These are phyloP conservation scores for Carettochelys insculpta DNA, from an alignment of 2,113 vertebrate species.

Conservation along the genomic window DNA sequence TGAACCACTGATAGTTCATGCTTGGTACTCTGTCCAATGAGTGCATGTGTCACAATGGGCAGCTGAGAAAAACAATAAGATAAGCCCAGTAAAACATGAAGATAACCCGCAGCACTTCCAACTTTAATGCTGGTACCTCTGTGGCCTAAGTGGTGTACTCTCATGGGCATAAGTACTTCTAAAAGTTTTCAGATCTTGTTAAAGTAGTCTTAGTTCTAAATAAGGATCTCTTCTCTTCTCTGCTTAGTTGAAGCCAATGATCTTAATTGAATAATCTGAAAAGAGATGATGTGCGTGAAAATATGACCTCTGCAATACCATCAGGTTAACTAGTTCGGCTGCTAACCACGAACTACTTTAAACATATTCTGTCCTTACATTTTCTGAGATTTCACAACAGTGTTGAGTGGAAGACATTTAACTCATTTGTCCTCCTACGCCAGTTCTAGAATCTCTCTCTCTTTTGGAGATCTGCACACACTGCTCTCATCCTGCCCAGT, in stretches of 20 bases:
- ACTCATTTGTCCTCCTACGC: neutral
- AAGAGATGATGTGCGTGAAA: neutral
- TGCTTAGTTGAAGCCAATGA: neutral
- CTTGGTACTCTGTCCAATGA: neutral
- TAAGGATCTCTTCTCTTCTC: neutral
- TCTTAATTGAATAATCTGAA: neutral
- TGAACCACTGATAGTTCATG: neutral
- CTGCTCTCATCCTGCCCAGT: neutral
- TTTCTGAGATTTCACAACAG: neutral
- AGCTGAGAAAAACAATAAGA: neutral
- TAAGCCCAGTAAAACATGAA: neutral
- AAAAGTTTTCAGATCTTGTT: neutral
- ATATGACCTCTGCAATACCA: neutral
- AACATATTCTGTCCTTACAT: neutral
- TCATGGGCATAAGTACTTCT: neutral
- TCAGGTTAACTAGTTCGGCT: neutral
- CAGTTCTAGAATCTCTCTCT: neutral
- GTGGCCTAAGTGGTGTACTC: neutral
- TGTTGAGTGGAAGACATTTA: neutral
- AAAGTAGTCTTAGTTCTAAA: neutral
- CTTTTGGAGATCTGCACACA: constrained; percentile 21
- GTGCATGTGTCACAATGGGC: neutral
- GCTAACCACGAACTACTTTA: neutral
- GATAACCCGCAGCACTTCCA: neutral
- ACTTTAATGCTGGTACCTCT: too few species aligned